Percentiles rank a stretch among this genome's conserved stretches.
Evolutionary conservation across 1,140 invertebrate species (phyloP).

Genomic region (Lasioglossum albipes): DNA sequence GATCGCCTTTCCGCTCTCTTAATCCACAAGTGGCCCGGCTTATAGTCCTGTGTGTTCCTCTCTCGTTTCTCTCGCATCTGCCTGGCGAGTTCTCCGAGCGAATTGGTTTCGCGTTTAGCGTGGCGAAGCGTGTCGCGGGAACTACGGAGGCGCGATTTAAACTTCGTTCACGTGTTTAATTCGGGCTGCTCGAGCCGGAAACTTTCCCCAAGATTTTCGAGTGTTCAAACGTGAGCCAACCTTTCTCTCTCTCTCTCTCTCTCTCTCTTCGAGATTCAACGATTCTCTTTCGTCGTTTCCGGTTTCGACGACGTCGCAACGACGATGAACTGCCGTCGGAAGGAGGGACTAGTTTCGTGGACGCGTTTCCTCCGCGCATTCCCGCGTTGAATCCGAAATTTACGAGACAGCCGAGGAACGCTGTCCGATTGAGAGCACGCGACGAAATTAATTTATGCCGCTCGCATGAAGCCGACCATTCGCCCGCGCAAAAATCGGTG

Average conservation of each 20-base stretch:
- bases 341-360: constrained; percentile 15
- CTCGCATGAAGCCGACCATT: neutral
- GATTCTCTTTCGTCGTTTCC: neutral
- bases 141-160: neutral
- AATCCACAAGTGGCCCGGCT: neutral
- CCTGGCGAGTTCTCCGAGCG: too few species aligned
- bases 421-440: constrained; percentile 24
- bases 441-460: constrained; percentile 46
- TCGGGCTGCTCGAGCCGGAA: too few species aligned
- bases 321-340: constrained; percentile 58
- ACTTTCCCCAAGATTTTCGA: neutral
- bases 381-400: constrained; percentile 28
- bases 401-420: constrained; percentile 33
- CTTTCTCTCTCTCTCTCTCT: neutral
- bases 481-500: constrained; percentile 12
- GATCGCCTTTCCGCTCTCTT: neutral
- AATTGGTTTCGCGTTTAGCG: neutral
- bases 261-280: neutral
- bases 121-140: neutral
- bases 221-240: neutral
- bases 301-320: constrained; percentile 31
- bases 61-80: neutral
- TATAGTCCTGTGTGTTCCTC: neutral
- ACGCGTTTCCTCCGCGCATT: constrained; percentile 24
- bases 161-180: neutral